Conservation (phyloP, 2,113 vertebrate species). For the Corapipo altera region DNA sequence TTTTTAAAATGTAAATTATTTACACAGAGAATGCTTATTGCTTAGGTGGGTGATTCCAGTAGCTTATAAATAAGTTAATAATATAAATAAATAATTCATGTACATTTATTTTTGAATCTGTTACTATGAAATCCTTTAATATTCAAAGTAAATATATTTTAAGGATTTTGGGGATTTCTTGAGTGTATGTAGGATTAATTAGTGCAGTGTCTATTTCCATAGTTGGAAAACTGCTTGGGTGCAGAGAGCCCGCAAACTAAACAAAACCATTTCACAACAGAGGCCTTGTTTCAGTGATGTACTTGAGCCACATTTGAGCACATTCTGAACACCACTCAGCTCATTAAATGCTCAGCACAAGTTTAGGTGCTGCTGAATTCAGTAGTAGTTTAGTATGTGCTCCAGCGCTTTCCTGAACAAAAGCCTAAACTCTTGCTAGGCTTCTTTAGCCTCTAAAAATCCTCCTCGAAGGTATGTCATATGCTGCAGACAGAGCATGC, state of each 20-base stretch:
- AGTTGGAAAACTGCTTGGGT: neutral
- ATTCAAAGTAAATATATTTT: neutral
- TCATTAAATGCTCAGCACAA: neutral
- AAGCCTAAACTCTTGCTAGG: neutral
- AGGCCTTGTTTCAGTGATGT: neutral
- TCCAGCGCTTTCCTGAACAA: neutral
- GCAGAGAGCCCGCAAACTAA: neutral
- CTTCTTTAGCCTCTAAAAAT: neutral
- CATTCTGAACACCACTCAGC: neutral
- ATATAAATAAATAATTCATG: conserved; percentile 25
- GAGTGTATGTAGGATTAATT: neutral
- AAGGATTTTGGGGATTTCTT: neutral
- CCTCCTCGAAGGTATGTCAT: neutral
- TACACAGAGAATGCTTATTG: neutral
- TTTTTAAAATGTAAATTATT: conserved; percentile 46
- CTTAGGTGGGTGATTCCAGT: neutral
- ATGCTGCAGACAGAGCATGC: neutral
- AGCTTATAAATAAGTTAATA: conserved; percentile 33
- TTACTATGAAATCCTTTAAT: neutral
- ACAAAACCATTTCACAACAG: neutral
- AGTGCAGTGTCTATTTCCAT: neutral
- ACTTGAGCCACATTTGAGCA: neutral
- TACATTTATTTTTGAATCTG: neutral
- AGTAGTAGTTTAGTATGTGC: neutral
- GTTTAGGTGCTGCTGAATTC: neutral